Evolutionary conservation across 2,113 vertebrate species (phyloP).

Genomic region (Cyanocitta stelleri): DNA sequence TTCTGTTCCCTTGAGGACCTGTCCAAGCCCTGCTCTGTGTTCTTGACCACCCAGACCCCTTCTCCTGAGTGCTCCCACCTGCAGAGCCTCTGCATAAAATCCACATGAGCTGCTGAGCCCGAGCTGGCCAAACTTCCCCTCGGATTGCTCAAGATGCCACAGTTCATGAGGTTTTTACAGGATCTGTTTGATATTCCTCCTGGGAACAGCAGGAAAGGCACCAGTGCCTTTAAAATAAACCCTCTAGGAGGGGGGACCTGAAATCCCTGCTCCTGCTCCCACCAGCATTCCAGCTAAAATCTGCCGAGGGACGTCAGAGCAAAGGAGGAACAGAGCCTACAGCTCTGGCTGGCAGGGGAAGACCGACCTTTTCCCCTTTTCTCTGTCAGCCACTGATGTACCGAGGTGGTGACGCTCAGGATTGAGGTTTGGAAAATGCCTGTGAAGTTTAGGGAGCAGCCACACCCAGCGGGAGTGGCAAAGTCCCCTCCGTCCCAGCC

Average conservation of each 20-base stretch:
- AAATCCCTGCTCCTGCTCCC: neutral
- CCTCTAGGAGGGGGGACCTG: neutral
- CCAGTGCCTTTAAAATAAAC: neutral
- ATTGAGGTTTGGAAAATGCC: neutral
- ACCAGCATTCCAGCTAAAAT: neutral
- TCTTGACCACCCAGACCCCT: neutral
- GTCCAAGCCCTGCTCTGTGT: rapidly evolving
- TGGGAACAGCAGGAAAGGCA: neutral
- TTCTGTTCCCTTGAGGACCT: neutral
- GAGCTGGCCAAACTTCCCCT: neutral
- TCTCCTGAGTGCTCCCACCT: neutral
- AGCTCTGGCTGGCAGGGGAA: neutral
- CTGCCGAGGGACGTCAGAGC: neutral
- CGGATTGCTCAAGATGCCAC: neutral
- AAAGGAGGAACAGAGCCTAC: neutral
- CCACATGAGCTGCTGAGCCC: neutral
- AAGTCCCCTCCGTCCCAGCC: neutral
- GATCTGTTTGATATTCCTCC: neutral
- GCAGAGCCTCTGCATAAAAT: neutral
- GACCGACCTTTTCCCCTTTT: no score
- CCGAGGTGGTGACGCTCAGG: rapidly evolving
- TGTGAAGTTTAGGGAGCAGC: neutral
- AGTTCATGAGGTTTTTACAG: neutral
- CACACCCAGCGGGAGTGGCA: rapidly evolving
- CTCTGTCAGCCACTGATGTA: neutral